Base-by-base conservation (phyloP, 2,888 invertebrate species). In the Schrankia costaestrigalis region DNA sequence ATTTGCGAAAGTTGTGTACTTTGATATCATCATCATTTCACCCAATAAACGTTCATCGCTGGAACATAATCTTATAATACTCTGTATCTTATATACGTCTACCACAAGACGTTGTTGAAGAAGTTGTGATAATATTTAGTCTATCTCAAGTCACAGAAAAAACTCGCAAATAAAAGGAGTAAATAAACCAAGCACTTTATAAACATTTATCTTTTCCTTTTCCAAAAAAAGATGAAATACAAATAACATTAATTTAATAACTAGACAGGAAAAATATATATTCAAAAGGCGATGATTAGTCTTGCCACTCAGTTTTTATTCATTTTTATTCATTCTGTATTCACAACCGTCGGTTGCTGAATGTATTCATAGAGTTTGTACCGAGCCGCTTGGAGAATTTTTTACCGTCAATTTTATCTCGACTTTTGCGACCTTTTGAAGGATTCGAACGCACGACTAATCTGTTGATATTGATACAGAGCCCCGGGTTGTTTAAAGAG, bases 291-390 rank as follows among this genome's bases (percentile, higher is more conserved):
- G 54, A 78, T 78, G 78, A 81, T 80, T 80, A 81, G 78, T 74
- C 63, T 56, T 52, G 56, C 61, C 59, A 56, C 14, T 9, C 38
- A 26, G 30, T 37, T 63, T n/a, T 70, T 69, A 70, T 75, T 71
- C 73, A 68, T 70, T 76, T 79, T 76, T 78, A 78, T 82, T 77
- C 79, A 78, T 81, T 78, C 67, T 72, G 69, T 74, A 82, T 81
- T 75, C 80, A 71, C 63, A 66, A 61, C 70, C 71, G 62, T 54
- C 69, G 73, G 63, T 38, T 60, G 58, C 64, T 63, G 71, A 81
- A 81, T 83, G 80, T 83, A 83, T 83, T 83, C 83, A 82, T 78
- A 58, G 69, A 66, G 63, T 41, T 39, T 35, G 42, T 36, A 39
- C 33, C 25, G 33, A n/a, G n/a, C 12, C 9, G 58, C 63, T 67